phyloP scores from a whole-genome alignment of 1,140 invertebrate genomes.

The Eriocheir sinensis region DNA sequence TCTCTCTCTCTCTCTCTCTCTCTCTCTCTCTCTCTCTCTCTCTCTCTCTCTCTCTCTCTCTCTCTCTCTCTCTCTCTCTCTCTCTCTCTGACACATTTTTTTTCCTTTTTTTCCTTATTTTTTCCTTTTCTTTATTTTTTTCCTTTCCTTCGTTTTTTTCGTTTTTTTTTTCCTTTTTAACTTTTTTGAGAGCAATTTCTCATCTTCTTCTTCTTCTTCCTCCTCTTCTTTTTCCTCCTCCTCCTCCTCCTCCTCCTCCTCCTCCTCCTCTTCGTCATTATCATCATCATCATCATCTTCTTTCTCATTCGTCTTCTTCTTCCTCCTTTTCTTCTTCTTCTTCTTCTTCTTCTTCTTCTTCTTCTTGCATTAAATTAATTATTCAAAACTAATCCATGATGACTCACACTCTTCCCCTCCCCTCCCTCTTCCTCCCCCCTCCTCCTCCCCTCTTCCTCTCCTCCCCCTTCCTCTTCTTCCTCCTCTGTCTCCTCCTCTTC shows the following conservation, averaged over 20 bases:
- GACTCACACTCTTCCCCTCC: neutral
- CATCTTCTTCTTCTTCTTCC: neutral
- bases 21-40: no score
- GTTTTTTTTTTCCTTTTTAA: neutral
- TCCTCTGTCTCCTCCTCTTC: no score
- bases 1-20: no score
- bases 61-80: neutral
- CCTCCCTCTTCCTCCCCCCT: neutral
- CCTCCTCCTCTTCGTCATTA: neutral
- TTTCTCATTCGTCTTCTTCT: conserved; percentile 3
- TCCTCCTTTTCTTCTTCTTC: neutral
- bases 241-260: neutral
- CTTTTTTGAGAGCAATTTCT: no score
- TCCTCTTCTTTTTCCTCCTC: neutral
- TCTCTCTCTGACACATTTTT: neutral
- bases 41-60: no score
- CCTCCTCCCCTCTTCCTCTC: no score
- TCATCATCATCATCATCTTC: neutral
- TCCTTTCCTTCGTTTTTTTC: neutral
- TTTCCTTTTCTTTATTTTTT: neutral
- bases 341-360: neutral
- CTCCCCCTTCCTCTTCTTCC: no score
- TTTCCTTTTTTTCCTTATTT: neutral
- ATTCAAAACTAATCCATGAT: neutral
- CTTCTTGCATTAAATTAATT: neutral